Evolutionary conservation across 2,888 invertebrate species (phyloP), one percentile per base, ranked within the genome.

Genomic region (Papilio elwesi): DNA sequence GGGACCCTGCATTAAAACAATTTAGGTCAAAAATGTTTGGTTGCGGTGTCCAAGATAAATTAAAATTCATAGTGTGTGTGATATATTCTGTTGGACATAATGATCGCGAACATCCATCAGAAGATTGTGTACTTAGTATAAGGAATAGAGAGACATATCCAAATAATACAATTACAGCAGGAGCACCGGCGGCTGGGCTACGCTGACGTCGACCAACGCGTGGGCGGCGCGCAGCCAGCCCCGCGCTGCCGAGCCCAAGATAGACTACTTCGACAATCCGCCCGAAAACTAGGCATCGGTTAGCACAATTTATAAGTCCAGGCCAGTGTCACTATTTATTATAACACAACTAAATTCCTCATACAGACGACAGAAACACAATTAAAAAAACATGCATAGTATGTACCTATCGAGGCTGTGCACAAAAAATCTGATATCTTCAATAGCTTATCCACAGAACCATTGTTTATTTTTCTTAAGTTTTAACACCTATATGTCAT

Each of bases 201-300:
- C 93, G 0, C 82, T 94, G 13, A 92, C 92, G 0, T 90, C 93
- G 0, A 87, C 85, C 0, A 92, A 91, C 80, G 90, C 92, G 26
- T 93, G 91, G 92, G 93, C 91, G 10, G 87, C 90, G 3, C 90
- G 92, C 77, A 88, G 86, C 74, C 78, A 75, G 48, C 77, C 79
- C 38, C 77, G 76, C 63, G 76, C 73, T 53, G 73, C 73, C 49
- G 78, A 83, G 73, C 78, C 85, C 64, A 90, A 90, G 77, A 90
- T 94, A 72, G 94, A 94, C 84, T 94, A 94, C 83, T 94, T 94
- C 83, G 94, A 94, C 83, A 92, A 92, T 81, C 94, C 94, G 73
- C 93, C 94, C 4, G 92, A 93, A 12, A 78, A 78, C 66, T 81
- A 77, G 70, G 67, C 63, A 16, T 12, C 7, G 51, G 59, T 43